Evolutionary conservation across 2,888 invertebrate species (phyloP).

Genomic region (Tribolium freemani): DNA sequence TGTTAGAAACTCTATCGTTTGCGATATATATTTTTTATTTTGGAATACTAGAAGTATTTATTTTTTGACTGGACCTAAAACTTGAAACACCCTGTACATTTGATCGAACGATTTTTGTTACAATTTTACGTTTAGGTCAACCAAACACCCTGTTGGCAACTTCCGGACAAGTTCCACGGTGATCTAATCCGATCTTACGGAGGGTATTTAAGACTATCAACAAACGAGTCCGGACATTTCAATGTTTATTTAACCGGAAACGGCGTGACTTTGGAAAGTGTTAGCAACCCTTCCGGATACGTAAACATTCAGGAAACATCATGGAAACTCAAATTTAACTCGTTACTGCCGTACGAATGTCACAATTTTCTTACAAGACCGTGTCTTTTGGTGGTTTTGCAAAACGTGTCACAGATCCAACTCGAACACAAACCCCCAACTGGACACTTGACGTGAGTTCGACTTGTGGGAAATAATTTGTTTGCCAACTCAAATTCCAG

Average conservation of each 20-base stretch:
- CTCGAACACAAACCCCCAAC: slow-evolving; percentile 65
- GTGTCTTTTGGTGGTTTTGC: slow-evolving; percentile 92
- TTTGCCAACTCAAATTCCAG: slow-evolving; percentile 66
- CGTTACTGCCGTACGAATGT: slow-evolving; percentile 63
- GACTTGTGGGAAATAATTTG: no score
- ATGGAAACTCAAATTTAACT: slow-evolving; percentile 72
- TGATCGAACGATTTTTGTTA: neutral
- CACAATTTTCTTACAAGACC: slow-evolving; percentile 76
- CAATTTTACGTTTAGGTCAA: slow-evolving; percentile 11
- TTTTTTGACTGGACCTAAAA: no score
- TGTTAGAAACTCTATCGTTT: no score
- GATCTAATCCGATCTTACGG: slow-evolving; percentile 94
- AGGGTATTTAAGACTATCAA: slow-evolving; percentile 82
- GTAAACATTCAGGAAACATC: slow-evolving; percentile 82
- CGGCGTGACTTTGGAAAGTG: slow-evolving; percentile 68
- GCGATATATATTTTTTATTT: no score
- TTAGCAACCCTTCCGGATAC: slow-evolving; percentile 35
- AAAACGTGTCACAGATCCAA: slow-evolving; percentile 85
- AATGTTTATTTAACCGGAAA: slow-evolving; percentile 83
- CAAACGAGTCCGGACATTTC: slow-evolving; percentile 70
- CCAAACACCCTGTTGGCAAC: slow-evolving; percentile 83
- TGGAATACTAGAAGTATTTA: no score
- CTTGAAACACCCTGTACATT: no score
- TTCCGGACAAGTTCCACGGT: slow-evolving; percentile 86
- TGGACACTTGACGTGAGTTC: neutral